Base-by-base conservation (phyloP, 2,113 vertebrate species). In the Ammodytes marinus region DNA sequence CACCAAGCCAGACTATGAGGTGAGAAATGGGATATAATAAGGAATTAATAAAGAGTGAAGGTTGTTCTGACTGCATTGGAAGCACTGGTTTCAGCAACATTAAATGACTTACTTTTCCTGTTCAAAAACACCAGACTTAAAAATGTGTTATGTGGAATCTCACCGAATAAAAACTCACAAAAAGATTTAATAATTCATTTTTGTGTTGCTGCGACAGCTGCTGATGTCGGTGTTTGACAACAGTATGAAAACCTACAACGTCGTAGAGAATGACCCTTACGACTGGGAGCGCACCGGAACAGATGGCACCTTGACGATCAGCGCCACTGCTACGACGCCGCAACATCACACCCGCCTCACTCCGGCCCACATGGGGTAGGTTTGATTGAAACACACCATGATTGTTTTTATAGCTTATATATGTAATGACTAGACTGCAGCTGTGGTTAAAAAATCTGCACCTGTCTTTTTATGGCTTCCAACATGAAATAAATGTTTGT, bases 1-100 rank as follows among this genome's bases (percentile, higher is more conserved):
- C 94, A 99, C 97, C 12, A 99, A 99, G 90, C 98, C 98, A 3
- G 97, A 99, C 91, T 99, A 99, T 88, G 96, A 98, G 97, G 98
- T 99, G 93, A 81, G 9, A 6, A 7, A 4, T 2, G 27, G 15
- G 35, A 27, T 50, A 40, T 78, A 10, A 19, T 53, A 4, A 57
- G 5, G 27, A 10, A 57, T 78, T 40, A 49, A 39, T 49, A 39
- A 57, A 49, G 17, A 74, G 3, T 6, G 37, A 61, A 8, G 12
- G 47, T 6, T 57, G 43, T 12, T 19, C 43, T 73, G 9, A 45
- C 11, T 15, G 7, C n/a, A 54, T 11, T 45, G 27, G 2, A 15
- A 43, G 0, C 39, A n/a, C 5, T 35, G 4, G 53, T 59, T 59
- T 46, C 8, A 42, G 37, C 19, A 55, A 0, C 27, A 27, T 27